Evolutionary conservation across 2,113 vertebrate genomes (phyloP), one percentile per base, ranked within the genome.

Genomic region (Actenoides hombroni): DNA sequence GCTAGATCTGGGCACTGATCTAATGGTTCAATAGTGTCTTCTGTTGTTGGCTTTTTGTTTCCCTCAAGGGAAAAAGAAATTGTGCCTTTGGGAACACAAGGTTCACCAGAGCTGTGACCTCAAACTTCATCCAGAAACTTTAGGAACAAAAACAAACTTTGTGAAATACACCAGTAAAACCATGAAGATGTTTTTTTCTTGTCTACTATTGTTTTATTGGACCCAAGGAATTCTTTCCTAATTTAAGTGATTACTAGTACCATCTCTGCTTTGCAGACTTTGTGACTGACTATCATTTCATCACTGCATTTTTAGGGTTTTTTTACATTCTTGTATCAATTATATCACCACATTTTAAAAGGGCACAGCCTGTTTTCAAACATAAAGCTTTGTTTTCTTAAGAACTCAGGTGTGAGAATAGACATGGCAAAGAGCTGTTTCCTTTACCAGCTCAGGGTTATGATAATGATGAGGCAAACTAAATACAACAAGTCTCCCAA

Each of bases 201-300:
- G 39, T 26, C 37, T 85, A 37, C 23, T 63, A 26, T 81, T 91
- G 44, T 94, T 91, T 86, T 2, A 51, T 7, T 69, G 67, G 78
- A 91, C 74, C 64, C 67, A 91, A 89, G 40, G 86, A 97, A 95
- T 92, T 87, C 20, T 83, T 95, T 96, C 86, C 69, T 49, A 75
- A 92, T 87, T 94, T 94, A 92, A 96, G 69, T 92, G 82, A 95
- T 37, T 74, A 81, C 84, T 92, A 74, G 92, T 92, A 93, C 87
- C 73, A 57, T 77, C 73, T 68, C 54, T 79, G 48, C 42, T 63
- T 73, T 91, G 87, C 93, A 95, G 70, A 92, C 79, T 88, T 97
- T 80, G 70, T 84, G 46, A 84, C 69, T 67, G 28, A 54, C 77
- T 95, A 77, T 94, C 31, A 12, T 86, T 94, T 97, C 94, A 91